Percentiles rank a stretch among this genome's conserved stretches.
phyloP scores from a whole-genome alignment of 2,797 vertebrate species.

The Urophycis tenuis region DNA sequence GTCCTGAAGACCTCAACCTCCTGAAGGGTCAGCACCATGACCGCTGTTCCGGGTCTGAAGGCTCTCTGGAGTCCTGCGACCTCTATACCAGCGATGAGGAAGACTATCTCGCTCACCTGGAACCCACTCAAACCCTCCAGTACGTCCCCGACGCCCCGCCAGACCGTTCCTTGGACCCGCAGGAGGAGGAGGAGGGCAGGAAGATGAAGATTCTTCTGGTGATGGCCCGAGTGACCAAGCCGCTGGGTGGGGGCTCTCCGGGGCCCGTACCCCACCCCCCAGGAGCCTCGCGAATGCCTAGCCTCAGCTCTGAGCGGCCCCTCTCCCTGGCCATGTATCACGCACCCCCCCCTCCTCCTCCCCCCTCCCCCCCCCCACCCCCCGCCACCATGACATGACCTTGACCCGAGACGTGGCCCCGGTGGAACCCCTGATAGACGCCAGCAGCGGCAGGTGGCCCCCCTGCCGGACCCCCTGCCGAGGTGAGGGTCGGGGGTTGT shows the following conservation, averaged over 20 bases:
- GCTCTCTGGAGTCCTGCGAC: slow-evolving; percentile 50
- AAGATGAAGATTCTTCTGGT: slow-evolving; percentile 26
- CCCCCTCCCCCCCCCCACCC: slow-evolving; percentile 48
- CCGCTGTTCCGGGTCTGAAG: slow-evolving; percentile 52
- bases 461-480: slow-evolving; percentile 13
- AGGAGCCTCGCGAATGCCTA: slow-evolving; percentile 31
- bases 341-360: slow-evolving; percentile 36
- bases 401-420: slow-evolving; percentile 52
- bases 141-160: slow-evolving; percentile 34
- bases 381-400: slow-evolving; percentile 43
- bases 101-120: slow-evolving; percentile 38
- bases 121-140: slow-evolving; percentile 32
- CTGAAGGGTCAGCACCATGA: slow-evolving; percentile 33
- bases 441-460: not conserved
- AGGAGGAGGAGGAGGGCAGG: slow-evolving; percentile 52
- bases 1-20: slow-evolving; percentile 37
- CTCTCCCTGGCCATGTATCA: slow-evolving; percentile 34
- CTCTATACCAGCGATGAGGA: slow-evolving; percentile 55
- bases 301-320: not conserved
- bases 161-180: slow-evolving; percentile 32
- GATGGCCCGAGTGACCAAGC: slow-evolving; percentile 41
- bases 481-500: slow-evolving; percentile 33
- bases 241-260: slow-evolving; percentile 33
- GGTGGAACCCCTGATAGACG: slow-evolving; percentile 36
- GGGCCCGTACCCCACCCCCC: slow-evolving; percentile 31